phyloP scores from a whole-genome alignment of 1,140 invertebrate species.

The Calephelis nemesis region DNA sequence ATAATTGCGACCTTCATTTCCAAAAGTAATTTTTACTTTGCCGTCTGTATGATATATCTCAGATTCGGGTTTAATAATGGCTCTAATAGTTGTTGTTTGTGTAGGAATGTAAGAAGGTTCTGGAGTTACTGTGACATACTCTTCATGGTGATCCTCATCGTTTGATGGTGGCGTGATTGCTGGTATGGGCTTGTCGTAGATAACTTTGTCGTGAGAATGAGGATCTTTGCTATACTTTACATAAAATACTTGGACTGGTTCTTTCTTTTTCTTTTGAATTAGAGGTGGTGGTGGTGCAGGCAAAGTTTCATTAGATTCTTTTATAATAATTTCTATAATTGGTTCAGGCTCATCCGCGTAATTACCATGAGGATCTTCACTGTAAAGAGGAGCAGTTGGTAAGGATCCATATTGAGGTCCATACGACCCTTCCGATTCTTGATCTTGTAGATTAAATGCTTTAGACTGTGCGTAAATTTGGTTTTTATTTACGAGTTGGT shows the following conservation, averaged over 20 bases:
- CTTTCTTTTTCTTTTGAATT: slow-evolving; percentile 83
- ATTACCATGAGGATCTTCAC: slow-evolving; percentile 78
- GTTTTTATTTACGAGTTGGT: slow-evolving; percentile 69
- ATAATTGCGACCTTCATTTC: slow-evolving; percentile 80
- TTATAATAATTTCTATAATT: slow-evolving; percentile 94
- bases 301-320: slow-evolving; percentile 90
- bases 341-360: slow-evolving; percentile 90
- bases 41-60: slow-evolving; percentile 88
- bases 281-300: slow-evolving; percentile 83
- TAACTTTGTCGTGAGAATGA: slow-evolving; percentile 84
- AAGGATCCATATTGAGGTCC: slow-evolving; percentile 65
- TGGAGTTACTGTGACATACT: slow-evolving; percentile 66
- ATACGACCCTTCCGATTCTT: slow-evolving; percentile 68
- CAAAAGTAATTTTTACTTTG: slow-evolving; percentile 88
- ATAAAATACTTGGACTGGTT: slow-evolving; percentile 93
- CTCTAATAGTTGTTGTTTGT: slow-evolving; percentile 87
- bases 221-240: slow-evolving; percentile 92
- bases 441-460: slow-evolving; percentile 80
- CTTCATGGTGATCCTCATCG: slow-evolving; percentile 81
- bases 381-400: slow-evolving; percentile 74
- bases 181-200: slow-evolving; percentile 88
- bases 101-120: slow-evolving; percentile 74
- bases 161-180: slow-evolving; percentile 84
- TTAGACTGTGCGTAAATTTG: slow-evolving; percentile 77
- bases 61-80: slow-evolving; percentile 91